Evolutionary conservation across 2,797 vertebrate genomes (phyloP), one percentile per base, ranked within the genome.

Genomic region (Chaenodraco wilsoni): DNA sequence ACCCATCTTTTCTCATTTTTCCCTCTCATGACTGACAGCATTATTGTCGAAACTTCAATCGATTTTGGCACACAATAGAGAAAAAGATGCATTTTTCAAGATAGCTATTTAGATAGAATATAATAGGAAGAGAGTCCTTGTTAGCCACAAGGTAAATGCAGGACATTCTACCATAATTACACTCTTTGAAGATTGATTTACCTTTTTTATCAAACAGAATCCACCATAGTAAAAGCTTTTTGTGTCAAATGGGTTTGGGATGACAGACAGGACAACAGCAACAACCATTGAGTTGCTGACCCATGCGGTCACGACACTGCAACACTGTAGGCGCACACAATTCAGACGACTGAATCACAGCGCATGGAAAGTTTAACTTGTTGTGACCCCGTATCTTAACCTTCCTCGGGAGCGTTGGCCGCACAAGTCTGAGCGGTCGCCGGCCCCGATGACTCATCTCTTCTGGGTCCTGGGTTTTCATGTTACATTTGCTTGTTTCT

Each of bases 311-410:
- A 70, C 50, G 55, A 50, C 60, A 41, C 9, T 2, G 19, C 49
- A 50, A 31, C 77, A 44, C 63, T 59, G 56, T 40, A 63, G 40
- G 72, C 84, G 64, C 15, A 23, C 56, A 68, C 77, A 69, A 68
- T 86, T 86, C 75, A 82, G 45, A 65, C 5, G 10, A 41, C 50
- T 62, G 64, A 79, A 62, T 80, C 76, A 64, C 51, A 58, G 68
- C 48, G 31, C 41, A 41, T 45, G 56, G 48, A 55, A 49, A 71
- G 69, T 78, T 78, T 58, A 59, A 77, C 78, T 68, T 66, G 48
- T 68, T 66, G 48, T 79, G 73, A 80, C 78, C 69, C 27, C 50
- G 40, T 33, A 68, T 33, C 41, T 61, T 21, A 23, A 33, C 74
- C 66, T 76, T 54, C 23, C 17, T 55, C 48, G 4, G 3, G 7